A percentile compares a stretch with the other conserved stretches of the same genome.
Conservation (phyloP, 2,113 vertebrate genomes). For the Vulpes ferrilata region DNA sequence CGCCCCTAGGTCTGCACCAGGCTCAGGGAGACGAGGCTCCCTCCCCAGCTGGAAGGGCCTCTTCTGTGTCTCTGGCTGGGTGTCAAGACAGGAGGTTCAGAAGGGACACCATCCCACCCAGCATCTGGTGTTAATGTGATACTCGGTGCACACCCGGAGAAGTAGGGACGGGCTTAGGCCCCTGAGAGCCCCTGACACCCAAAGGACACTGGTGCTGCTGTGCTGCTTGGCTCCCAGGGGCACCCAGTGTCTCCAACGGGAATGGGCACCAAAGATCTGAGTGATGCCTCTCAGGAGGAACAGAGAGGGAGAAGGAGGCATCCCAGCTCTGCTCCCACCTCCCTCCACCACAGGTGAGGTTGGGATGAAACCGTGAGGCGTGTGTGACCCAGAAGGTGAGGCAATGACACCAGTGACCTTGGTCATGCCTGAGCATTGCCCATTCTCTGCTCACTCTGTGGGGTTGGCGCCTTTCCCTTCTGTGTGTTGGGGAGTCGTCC, state of each 20-base stretch:
- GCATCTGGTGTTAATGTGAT: fast-evolving
- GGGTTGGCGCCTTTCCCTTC: not conserved
- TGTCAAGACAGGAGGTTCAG: not conserved
- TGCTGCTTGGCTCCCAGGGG: not conserved
- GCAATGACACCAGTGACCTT: fast-evolving
- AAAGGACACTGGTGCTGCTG: fast-evolving
- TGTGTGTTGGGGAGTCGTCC: fast-evolving
- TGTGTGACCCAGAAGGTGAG: fast-evolving
- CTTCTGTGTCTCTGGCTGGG: not conserved
- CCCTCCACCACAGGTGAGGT: not conserved
- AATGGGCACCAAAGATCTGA: not conserved
- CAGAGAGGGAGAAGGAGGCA: not conserved
- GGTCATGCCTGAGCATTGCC: fast-evolving
- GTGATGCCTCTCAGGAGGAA: not conserved
- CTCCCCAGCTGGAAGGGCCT: not conserved
- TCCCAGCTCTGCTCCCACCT: fast-evolving
- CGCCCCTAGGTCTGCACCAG: fast-evolving
- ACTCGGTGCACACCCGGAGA: not conserved
- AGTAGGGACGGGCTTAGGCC: fast-evolving
- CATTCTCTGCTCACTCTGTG: fast-evolving
- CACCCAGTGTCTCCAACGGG: not conserved
- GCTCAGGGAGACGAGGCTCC: not conserved
- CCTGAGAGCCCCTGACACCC: fast-evolving
- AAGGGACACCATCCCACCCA: fast-evolving
- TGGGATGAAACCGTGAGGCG: not conserved